These are phyloP conservation scores for Oreochromis niloticus DNA, from an alignment of 2,113 vertebrate species.

Conservation along the genomic window DNA sequence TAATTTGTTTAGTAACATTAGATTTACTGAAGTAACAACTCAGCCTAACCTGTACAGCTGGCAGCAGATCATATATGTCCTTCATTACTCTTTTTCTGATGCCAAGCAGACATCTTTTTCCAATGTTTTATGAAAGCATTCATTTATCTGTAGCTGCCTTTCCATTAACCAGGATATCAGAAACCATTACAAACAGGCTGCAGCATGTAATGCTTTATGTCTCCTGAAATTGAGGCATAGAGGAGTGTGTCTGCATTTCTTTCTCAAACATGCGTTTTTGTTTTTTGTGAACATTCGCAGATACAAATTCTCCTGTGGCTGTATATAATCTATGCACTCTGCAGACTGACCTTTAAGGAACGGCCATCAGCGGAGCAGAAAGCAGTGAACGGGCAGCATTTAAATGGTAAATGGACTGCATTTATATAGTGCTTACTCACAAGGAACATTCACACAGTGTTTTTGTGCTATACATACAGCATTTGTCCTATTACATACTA, in stretches of 20 bases:
- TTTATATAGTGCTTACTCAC: neutral
- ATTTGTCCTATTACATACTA: neutral
- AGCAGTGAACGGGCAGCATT: neutral
- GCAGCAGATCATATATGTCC: neutral
- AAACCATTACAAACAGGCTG: neutral
- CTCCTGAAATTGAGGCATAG: neutral
- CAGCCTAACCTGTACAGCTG: neutral
- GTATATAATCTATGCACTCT: neutral
- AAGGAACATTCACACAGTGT: neutral
- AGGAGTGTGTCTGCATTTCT: neutral
- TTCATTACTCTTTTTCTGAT: neutral
- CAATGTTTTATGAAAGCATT: neutral
- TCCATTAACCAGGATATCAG: neutral
- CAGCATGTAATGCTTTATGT: neutral
- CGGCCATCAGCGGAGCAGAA: neutral
- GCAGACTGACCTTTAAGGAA: slow-evolving; percentile 23
- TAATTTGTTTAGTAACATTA: neutral
- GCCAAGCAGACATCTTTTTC: neutral
- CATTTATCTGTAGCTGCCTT: neutral
- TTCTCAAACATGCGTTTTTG: neutral
- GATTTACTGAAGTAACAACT: neutral
- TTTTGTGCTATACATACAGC: neutral
- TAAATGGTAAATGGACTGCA: neutral
- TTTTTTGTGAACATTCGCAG: neutral
- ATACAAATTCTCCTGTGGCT: neutral